phyloP scores from a whole-genome alignment of 2,113 vertebrate genomes.

The Labrus mixtus region DNA sequence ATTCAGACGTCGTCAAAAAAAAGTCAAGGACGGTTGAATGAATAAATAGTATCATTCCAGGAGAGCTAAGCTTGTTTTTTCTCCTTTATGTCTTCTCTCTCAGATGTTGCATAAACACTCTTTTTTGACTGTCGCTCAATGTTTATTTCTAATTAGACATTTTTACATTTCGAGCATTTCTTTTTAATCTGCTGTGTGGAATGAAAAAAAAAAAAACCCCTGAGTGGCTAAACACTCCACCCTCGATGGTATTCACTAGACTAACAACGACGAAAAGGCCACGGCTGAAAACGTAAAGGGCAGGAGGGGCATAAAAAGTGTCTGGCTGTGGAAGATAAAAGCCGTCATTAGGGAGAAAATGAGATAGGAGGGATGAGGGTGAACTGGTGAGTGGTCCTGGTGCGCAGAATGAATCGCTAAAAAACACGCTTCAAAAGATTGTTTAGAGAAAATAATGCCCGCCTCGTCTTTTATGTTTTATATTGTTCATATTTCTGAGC shows the following conservation, averaged over 20 bases:
- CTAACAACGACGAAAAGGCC: slow-evolving; percentile 72
- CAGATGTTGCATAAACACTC: slow-evolving; percentile 60
- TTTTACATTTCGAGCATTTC: slow-evolving; percentile 40
- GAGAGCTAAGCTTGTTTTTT: slow-evolving; percentile 42
- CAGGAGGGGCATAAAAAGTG: slow-evolving; percentile 79
- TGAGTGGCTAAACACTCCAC: slow-evolving; percentile 59
- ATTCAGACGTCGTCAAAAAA: slow-evolving; percentile 55
- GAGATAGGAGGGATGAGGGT: slow-evolving; percentile 50
- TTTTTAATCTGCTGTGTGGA: slow-evolving; percentile 20
- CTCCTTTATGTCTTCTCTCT: slow-evolving; percentile 49
- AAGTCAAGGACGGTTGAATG: slow-evolving; percentile 61
- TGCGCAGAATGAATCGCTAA: slow-evolving; percentile 27
- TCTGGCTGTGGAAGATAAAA: slow-evolving; percentile 80
- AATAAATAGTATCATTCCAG: slow-evolving; percentile 53
- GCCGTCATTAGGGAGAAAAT: slow-evolving; percentile 78
- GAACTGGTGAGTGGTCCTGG: slow-evolving; percentile 45
- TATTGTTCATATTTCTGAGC: slow-evolving; percentile 43
- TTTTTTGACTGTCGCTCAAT: slow-evolving; percentile 15
- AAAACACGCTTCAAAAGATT: slow-evolving; percentile 48
- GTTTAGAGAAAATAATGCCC: slow-evolving; percentile 59
- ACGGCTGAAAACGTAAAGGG: slow-evolving; percentile 75
- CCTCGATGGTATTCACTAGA: slow-evolving; percentile 62
- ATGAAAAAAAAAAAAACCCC: background rate
- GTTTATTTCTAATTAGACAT: slow-evolving; percentile 60
- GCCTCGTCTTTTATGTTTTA: slow-evolving; percentile 32